Percentiles rank a stretch among this genome's conserved stretches.
phyloP scores from a whole-genome alignment of 1,140 invertebrate genomes.

The Onthophagus taurus region DNA sequence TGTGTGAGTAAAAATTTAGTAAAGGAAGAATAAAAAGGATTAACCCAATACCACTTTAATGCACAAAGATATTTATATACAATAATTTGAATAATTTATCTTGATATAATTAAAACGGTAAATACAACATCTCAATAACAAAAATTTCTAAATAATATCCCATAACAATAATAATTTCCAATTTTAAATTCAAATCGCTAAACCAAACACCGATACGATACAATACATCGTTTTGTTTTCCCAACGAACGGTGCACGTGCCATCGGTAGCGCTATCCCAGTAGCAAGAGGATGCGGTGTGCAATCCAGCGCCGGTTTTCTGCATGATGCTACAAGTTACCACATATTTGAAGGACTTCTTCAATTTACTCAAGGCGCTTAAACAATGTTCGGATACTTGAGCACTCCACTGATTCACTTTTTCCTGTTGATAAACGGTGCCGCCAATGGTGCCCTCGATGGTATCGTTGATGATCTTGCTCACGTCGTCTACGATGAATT shows the following conservation, averaged over 20 bases:
- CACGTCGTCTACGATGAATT: constrained; percentile 57
- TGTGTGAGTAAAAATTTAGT: no score
- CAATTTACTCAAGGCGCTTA: constrained; percentile 83
- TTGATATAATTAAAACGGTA: no score
- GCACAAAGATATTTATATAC: no score
- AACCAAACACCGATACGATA: constrained; percentile 52
- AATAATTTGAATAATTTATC: no score
- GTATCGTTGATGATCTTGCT: constrained; percentile 96
- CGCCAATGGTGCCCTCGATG: constrained; percentile 88
- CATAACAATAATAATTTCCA: neutral
- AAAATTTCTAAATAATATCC: no score
- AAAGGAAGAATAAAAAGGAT: no score
- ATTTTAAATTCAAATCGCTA: constrained; percentile 29
- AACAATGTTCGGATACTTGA: constrained; percentile 85
- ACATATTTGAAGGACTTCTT: constrained; percentile 87
- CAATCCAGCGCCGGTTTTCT: constrained; percentile 94
- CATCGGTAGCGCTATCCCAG: constrained; percentile 95
- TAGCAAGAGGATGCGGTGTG: constrained; percentile 97
- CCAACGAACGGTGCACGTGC: constrained; percentile 94
- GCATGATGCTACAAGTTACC: constrained; percentile 95
- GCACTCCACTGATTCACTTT: constrained; percentile 98
- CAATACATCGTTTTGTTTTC: constrained; percentile 99
- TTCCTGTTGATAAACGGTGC: constrained; percentile 87
- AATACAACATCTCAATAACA: no score
- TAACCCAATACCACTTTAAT: neutral